Evolutionary conservation across 2,797 vertebrate genomes (phyloP).

Genomic region (Scomberomorus guttatus): DNA sequence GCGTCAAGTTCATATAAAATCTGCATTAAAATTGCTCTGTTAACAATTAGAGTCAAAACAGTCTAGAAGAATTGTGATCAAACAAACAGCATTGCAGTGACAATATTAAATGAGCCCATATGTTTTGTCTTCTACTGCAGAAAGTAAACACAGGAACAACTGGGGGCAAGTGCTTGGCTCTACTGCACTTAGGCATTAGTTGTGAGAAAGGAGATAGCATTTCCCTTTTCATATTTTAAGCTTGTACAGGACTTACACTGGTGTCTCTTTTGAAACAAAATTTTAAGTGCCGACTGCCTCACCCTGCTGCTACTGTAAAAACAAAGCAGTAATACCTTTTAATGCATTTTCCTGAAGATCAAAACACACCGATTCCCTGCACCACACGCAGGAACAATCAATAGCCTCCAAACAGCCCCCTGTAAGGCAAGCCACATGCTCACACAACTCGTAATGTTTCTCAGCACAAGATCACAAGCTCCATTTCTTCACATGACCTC

Average conservation of each 20-base stretch:
- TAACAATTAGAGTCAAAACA: too few species aligned
- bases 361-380: conserved; percentile 1
- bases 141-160: background rate
- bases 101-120: background rate
- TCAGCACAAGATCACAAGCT: conserved; percentile 13
- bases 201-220: background rate
- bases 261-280: background rate
- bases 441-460: background rate
- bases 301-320: conserved; percentile 40
- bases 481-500: conserved; percentile 32
- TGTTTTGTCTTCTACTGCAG: background rate
- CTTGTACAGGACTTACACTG: background rate
- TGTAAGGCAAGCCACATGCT: background rate
- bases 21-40: background rate
- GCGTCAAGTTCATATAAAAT: background rate
- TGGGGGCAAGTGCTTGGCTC: background rate
- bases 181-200: background rate
- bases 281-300: background rate
- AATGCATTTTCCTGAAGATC: conserved; percentile 42
- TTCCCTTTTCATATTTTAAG: background rate
- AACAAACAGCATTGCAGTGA: too few species aligned
- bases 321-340: conserved; percentile 33
- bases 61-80: too few species aligned
- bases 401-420: conserved; percentile 17
- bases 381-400: conserved; percentile 14